These are phyloP conservation scores for Pangasius sanitwongsei DNA, from an alignment of 2,797 vertebrate genomes.

Conservation along the genomic window DNA sequence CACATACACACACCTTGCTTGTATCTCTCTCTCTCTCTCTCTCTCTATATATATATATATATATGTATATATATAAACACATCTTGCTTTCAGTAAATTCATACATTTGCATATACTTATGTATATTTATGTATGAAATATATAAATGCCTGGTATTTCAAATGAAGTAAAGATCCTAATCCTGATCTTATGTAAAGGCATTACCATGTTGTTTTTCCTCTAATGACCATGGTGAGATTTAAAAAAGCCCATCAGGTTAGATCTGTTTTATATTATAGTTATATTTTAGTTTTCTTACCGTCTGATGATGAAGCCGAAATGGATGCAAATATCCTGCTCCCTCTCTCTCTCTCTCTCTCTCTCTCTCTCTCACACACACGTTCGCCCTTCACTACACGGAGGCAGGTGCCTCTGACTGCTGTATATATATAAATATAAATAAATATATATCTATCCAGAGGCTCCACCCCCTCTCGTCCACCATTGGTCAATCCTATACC, in stretches of 20 bases:
- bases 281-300: conserved; percentile 1
- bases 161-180: not conserved
- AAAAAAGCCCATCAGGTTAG: not conserved
- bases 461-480: conserved; percentile 44
- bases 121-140: not conserved
- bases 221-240: not conserved
- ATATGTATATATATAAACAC: not conserved
- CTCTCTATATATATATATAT: no score
- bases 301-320: conserved; percentile 11
- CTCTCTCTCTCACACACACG: not conserved
- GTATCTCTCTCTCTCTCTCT: no score
- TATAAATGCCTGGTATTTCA: not conserved
- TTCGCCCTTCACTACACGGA: conserved; percentile 39
- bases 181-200: not conserved
- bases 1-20: not conserved
- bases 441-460: conserved; percentile 39
- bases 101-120: not conserved
- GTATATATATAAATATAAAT: conserved; percentile 21
- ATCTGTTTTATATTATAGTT: not conserved
- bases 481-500: conserved; percentile 43
- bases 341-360: not conserved
- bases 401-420: conserved; percentile 40
- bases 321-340: not conserved
- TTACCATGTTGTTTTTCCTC: not conserved
- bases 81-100: not conserved